Conservation (phyloP, 2,113 vertebrate genomes). For the Cheirogaleus medius region DNA sequence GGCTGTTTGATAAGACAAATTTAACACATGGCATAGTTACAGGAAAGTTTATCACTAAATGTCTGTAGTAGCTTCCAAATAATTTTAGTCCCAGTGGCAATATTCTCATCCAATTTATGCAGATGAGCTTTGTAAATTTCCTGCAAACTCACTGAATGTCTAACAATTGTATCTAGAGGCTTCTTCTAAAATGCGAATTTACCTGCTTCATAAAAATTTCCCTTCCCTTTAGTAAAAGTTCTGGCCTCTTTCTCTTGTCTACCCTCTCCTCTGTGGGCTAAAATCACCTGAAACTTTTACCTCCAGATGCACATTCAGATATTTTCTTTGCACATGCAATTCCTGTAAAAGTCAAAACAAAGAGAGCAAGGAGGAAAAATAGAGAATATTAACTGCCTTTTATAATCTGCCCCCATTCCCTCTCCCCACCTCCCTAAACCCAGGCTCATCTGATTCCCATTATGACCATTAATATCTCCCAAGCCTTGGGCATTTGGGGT, state of each 20-base stretch:
- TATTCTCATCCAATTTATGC: not conserved
- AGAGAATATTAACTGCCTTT: not conserved
- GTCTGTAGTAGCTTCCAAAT: not conserved
- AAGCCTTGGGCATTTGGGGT: not conserved
- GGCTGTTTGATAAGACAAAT: not conserved
- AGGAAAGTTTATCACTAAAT: not conserved
- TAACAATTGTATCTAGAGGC: not conserved
- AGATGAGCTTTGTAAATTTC: not conserved
- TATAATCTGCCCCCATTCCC: fast-evolving
- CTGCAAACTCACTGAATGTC: not conserved
- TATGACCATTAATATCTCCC: not conserved
- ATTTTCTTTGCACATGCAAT: not conserved
- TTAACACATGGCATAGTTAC: not conserved
- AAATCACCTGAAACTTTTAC: not conserved
- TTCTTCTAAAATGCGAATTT: not conserved
- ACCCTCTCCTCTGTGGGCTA: not conserved
- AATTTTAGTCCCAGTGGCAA: not conserved
- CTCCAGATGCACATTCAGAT: not conserved
- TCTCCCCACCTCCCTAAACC: not conserved
- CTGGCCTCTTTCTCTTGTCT: not conserved
- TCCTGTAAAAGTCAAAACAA: constrained; percentile 3
- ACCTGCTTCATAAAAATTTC: not conserved
- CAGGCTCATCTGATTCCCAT: not conserved
- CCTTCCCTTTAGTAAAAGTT: not conserved
- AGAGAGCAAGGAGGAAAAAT: not conserved